A percentile compares a stretch with the other conserved stretches of the same genome.
Conservation (phyloP, 2,113 vertebrate genomes). For the Ceyx melanurus region DNA sequence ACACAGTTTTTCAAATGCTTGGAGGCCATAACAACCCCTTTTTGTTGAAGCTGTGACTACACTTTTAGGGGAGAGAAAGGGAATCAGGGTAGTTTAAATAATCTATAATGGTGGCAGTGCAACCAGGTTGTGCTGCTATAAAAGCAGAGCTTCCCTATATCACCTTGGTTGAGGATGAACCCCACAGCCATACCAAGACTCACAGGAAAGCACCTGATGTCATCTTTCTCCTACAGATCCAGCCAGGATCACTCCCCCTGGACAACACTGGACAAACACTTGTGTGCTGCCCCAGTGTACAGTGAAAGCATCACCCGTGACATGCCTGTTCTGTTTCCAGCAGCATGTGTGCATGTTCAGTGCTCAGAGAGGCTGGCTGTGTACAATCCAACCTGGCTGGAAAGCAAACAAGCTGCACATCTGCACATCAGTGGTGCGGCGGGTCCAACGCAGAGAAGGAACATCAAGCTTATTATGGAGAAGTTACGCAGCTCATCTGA, state of each 20-base stretch:
- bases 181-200: background rate
- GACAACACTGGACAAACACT: background rate
- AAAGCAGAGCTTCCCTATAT: background rate
- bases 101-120: background rate
- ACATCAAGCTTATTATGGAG: background rate
- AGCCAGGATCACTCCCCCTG: background rate
- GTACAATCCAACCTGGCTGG: background rate
- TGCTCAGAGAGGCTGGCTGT: background rate
- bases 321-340: background rate
- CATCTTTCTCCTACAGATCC: background rate
- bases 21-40: background rate
- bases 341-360: fast-evolving
- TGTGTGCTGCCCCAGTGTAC: fast-evolving
- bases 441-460: background rate
- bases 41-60: background rate
- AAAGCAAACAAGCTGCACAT: background rate
- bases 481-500: background rate
- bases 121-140: background rate
- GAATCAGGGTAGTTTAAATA: background rate
- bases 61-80: background rate
- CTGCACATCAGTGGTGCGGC: background rate
- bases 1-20: background rate
- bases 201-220: background rate
- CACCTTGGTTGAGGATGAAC: background rate
- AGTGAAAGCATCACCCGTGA: background rate